phyloP scores from a whole-genome alignment of 2,113 vertebrate species.

The Clupea harengus region DNA sequence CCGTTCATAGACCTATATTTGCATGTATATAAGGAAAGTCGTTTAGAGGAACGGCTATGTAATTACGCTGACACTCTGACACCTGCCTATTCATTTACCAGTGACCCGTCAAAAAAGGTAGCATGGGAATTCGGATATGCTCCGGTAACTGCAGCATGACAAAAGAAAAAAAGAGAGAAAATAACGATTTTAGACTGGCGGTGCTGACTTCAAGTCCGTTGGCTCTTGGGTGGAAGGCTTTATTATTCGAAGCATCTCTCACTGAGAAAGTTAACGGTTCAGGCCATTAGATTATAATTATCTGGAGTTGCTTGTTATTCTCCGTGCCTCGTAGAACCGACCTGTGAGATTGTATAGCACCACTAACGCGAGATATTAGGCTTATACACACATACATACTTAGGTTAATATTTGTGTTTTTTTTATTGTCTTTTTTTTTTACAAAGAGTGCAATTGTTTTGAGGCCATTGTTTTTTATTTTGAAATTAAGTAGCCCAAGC shows the following conservation, averaged over 20 bases:
- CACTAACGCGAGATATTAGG: not conserved
- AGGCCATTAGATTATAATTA: not conserved
- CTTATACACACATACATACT: not conserved
- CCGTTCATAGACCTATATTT: constrained; percentile 70
- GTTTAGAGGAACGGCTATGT: constrained; percentile 75
- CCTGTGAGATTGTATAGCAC: not conserved
- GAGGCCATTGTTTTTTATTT: not conserved
- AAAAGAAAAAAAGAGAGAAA: constrained; percentile 54
- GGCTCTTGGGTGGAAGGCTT: not conserved
- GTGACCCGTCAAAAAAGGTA: constrained; percentile 98
- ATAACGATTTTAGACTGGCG: constrained; percentile 1
- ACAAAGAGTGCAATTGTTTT: not conserved
- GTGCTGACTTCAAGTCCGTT: constrained; percentile 42
- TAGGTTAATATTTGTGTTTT: not conserved
- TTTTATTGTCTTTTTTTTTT: not conserved
- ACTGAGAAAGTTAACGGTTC: not conserved
- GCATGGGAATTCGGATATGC: constrained; percentile 91
- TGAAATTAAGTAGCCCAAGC: not conserved
- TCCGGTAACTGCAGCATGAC: constrained; percentile 74
- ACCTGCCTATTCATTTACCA: constrained; percentile 95
- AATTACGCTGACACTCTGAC: constrained; percentile 90
- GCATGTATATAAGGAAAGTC: constrained; percentile 70
- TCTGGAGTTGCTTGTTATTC: not conserved
- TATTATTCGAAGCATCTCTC: not conserved
- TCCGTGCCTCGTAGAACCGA: not conserved